Evolutionary conservation across 2,888 invertebrate species (phyloP), one percentile per base, ranked within the genome.

Genomic region (Rhagonycha fulva): DNA sequence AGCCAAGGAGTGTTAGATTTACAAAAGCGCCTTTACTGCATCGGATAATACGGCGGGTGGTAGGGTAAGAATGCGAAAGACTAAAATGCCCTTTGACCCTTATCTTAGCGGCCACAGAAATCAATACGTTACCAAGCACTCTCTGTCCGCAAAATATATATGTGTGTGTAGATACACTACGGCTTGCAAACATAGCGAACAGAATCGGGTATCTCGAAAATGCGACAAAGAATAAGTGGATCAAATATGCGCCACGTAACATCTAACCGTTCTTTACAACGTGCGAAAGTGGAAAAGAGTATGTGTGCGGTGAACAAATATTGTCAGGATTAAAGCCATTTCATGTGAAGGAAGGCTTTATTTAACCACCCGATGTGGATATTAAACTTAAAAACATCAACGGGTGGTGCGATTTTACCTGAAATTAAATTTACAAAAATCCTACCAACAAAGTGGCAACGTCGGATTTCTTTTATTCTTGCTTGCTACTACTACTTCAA

Each of bases 81-180:
- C 79, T 79, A 79, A 83, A 84, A 82, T 86, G 86, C 86, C 86
- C 86, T 86, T 84, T 87, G 87, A 86, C 87, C 87, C 86, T 85
- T 84, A 86, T 87, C 85, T 86, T 85, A 83, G 85, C 85, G 85
- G 85, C 84, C 86, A 80, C 83, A 84, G 85, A 86, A 87, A 87
- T 87, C 87, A 87, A 87, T 87, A 87, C 85, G 82, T 84, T 84
- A 83, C 83, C 84, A 80, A 84, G 84, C 84, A 83, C 81, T 80
- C 81, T 82, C 82, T 81, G 81, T 82, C 83, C 83, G 83, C 82
- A 83, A 84, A 82, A 81, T 76, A 78, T 76, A 74, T 76, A 30
- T 71, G 62, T 68, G 61, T 82, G 81, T 80, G 81, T 75, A 82
- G 81, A 83, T 82, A 82, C 82, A 81, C 80, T 80, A 80, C 82